phyloP scores from a whole-genome alignment of 1,140 invertebrate genomes.

The Ctenoplectra terminalis region DNA sequence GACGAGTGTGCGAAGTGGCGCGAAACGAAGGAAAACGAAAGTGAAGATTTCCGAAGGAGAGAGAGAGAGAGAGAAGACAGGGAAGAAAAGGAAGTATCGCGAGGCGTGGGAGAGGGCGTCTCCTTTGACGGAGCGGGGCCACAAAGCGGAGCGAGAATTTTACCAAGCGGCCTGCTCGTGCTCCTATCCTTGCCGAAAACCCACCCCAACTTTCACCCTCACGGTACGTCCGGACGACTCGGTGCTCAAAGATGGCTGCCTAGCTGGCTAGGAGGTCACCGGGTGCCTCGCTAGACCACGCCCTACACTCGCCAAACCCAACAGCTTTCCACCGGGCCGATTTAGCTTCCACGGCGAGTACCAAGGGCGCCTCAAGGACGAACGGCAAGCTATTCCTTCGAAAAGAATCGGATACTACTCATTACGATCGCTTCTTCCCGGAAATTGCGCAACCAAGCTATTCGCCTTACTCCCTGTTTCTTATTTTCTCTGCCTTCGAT shows the following conservation, averaged over 20 bases:
- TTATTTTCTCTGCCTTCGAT: not conserved
- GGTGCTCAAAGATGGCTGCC: constrained; percentile 75
- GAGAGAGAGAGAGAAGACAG: too few relatives aligned
- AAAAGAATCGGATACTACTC: constrained; percentile 6
- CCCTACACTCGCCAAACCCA: constrained; percentile 66
- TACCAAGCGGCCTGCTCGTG: constrained; percentile 8
- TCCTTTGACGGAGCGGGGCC: constrained; percentile 25
- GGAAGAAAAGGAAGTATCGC: constrained; percentile 23
- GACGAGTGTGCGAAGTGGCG: not conserved
- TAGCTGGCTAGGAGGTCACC: constrained; percentile 66
- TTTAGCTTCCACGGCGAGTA: constrained; percentile 47
- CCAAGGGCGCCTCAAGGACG: constrained; percentile 75
- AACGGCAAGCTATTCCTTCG: constrained; percentile 29
- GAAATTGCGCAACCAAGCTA: constrained; percentile 51
- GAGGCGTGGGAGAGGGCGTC: constrained; percentile 24
- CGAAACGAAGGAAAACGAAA: constrained; percentile 41
- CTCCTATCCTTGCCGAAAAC: constrained; percentile 45
- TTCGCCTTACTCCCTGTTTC: not conserved
- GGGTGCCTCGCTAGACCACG: constrained; percentile 78
- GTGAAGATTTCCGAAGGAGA: constrained; percentile 7
- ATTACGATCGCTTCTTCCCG: constrained; percentile 55
- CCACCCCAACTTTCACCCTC: constrained; percentile 66
- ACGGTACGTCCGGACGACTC: constrained; percentile 58
- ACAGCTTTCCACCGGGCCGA: constrained; percentile 52
- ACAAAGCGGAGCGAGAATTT: too few relatives aligned